A percentile compares a stretch with the other conserved stretches of the same genome.
Evolutionary conservation across 2,888 invertebrate species (phyloP).

Genomic region (Drosophila algonquin): DNA sequence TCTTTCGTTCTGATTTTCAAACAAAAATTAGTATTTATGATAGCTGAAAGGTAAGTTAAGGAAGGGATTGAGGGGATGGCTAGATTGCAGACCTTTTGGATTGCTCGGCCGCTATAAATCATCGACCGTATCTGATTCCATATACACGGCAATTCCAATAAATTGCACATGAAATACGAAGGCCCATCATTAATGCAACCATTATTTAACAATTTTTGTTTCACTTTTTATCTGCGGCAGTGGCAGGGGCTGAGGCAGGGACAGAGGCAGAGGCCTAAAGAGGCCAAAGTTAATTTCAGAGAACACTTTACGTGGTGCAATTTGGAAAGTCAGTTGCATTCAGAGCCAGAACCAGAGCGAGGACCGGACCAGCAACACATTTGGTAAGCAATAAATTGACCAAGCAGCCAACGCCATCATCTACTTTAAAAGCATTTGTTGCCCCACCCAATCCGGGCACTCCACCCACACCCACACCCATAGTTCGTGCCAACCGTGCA

Average conservation of each 20-base stretch:
- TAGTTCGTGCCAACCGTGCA: conserved; percentile 14
- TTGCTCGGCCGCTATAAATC: not conserved
- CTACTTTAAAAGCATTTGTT: conserved; percentile 72
- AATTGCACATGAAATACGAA: conserved; percentile 39
- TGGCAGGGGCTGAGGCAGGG: not conserved
- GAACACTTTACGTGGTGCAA: conserved; percentile 62
- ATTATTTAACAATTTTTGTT: conserved; percentile 34
- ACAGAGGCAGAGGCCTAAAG: conserved; percentile 15
- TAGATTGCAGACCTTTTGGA: not conserved
- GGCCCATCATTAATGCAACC: conserved; percentile 32
- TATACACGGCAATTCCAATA: conserved; percentile 3
- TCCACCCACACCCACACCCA: conserved; percentile 2
- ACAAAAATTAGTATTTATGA: conserved; percentile 19
- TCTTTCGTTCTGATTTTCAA: conserved; percentile 56
- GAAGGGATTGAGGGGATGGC: too few relatives aligned
- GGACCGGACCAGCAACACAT: conserved; percentile 50
- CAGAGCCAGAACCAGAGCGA: conserved; percentile 11
- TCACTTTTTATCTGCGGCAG: conserved; percentile 49
- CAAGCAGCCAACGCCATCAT: conserved; percentile 57
- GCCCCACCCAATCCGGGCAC: conserved; percentile 20
- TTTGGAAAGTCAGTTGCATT: conserved; percentile 52
- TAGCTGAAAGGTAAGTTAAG: not conserved
- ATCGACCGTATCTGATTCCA: not conserved
- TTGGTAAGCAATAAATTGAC: conserved; percentile 72
- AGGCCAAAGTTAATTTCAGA: conserved; percentile 61